These are phyloP conservation scores for Myathropa florea DNA, from an alignment of 2,888 invertebrate genomes.

Conservation along the genomic window DNA sequence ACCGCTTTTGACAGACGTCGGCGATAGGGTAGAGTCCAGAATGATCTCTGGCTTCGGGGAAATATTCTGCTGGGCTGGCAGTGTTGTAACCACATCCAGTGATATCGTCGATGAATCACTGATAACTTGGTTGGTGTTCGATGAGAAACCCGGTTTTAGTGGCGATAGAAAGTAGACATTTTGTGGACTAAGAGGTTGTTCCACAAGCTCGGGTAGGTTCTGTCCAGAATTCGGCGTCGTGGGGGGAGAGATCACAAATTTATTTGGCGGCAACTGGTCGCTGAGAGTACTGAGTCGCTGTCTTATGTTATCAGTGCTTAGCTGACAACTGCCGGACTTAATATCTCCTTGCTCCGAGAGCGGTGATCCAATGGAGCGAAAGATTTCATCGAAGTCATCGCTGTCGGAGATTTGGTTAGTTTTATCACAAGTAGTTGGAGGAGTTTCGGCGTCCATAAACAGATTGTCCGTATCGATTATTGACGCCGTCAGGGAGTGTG, in stretches of 20 bases:
- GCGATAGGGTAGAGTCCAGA: slow-evolving; percentile 79
- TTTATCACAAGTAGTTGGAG: slow-evolving; percentile 75
- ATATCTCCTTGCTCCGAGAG: slow-evolving; percentile 74
- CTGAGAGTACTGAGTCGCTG: slow-evolving; percentile 79
- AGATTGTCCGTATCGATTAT: slow-evolving; percentile 72
- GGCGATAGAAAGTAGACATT: slow-evolving; percentile 80
- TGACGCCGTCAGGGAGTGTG: slow-evolving; percentile 78
- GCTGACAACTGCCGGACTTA: slow-evolving; percentile 42
- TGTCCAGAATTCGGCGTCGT: slow-evolving; percentile 77
- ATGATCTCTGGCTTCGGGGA: slow-evolving; percentile 80
- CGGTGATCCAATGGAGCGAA: slow-evolving; percentile 79
- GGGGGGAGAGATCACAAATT: slow-evolving; percentile 78
- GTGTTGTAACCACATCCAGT: slow-evolving; percentile 78
- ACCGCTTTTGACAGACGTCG: slow-evolving; percentile 75
- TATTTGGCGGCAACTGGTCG: slow-evolving; percentile 78
- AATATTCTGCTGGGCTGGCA: slow-evolving; percentile 76
- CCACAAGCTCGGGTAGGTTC: slow-evolving; percentile 72
- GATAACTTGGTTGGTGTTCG: slow-evolving; percentile 72
- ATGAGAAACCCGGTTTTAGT: slow-evolving; percentile 74
- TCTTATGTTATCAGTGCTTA: slow-evolving; percentile 72
- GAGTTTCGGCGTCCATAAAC: slow-evolving; percentile 57
- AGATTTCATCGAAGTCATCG: slow-evolving; percentile 78
- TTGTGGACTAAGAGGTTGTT: slow-evolving; percentile 74
- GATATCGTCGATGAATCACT: slow-evolving; percentile 80
- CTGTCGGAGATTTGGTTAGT: slow-evolving; percentile 77